Evolutionary conservation across 2,797 vertebrate species (phyloP).

Genomic region (Falco novaeseelandiae): DNA sequence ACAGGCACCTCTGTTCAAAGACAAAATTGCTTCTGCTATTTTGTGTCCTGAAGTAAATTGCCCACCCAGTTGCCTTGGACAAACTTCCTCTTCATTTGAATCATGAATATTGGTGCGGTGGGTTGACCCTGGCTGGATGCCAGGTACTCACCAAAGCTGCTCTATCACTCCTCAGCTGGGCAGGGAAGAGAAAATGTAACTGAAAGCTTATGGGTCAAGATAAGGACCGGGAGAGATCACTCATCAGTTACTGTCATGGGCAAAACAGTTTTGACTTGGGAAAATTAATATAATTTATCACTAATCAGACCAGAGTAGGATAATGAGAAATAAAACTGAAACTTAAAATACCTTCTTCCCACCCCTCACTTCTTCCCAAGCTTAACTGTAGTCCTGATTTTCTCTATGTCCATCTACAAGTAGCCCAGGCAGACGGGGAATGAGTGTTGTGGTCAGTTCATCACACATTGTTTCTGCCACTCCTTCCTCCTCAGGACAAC

Average conservation of each 20-base stretch:
- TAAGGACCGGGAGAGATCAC: neutral
- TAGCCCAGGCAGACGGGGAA: neutral
- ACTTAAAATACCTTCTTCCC: accelerated
- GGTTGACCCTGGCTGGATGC: neutral
- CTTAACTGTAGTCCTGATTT: neutral
- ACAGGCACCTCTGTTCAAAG: neutral
- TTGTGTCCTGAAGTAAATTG: neutral
- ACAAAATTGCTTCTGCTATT: neutral
- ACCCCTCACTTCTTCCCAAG: neutral
- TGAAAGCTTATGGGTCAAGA: accelerated
- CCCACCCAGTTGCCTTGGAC: neutral
- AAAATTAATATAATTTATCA: neutral
- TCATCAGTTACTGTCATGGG: neutral
- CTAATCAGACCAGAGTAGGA: neutral
- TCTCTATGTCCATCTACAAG: neutral
- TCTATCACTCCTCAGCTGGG: neutral
- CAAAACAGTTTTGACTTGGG: neutral
- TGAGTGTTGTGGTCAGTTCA: neutral
- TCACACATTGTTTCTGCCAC: neutral
- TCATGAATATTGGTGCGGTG: neutral
- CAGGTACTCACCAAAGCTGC: neutral
- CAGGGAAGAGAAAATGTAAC: neutral
- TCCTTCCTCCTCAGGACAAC: neutral
- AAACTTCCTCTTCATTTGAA: neutral
- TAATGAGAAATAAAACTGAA: neutral